Percentiles rank a stretch among this genome's conserved stretches.
phyloP scores from a whole-genome alignment of 2,888 invertebrate genomes.

The Drosophila nigritarsus region DNA sequence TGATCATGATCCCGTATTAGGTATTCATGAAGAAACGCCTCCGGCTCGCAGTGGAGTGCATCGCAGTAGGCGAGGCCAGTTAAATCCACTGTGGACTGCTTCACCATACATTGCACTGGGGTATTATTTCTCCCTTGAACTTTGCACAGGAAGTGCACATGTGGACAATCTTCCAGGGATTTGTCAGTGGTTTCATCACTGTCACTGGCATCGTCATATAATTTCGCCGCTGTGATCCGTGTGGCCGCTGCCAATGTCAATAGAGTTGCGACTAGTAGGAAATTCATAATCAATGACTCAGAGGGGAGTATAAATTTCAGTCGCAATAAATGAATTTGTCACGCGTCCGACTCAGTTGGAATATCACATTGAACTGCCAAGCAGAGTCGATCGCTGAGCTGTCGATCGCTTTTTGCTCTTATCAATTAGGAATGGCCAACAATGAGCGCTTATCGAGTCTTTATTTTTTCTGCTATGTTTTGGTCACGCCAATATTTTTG shows the following conservation, averaged over 20 bases:
- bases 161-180: slow-evolving; percentile 17
- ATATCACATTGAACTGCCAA: slow-evolving; percentile 46
- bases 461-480: slow-evolving; percentile 1
- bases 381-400: slow-evolving; percentile 9
- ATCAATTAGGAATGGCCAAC: slow-evolving; percentile 39
- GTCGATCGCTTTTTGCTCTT: slow-evolving; percentile 24
- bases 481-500: slow-evolving; percentile 7
- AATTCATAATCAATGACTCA: slow-evolving; percentile 64
- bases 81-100: no score
- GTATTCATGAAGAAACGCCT: slow-evolving; percentile 60
- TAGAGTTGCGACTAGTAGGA: slow-evolving; percentile 12
- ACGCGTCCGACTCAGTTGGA: slow-evolving; percentile 42
- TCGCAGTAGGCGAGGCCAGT: slow-evolving; percentile 38
- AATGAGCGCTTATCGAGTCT: slow-evolving; percentile 50
- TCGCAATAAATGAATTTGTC: slow-evolving; percentile 3
- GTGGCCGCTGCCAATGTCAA: slow-evolving; percentile 30
- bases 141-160: slow-evolving; percentile 21
- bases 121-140: background rate
- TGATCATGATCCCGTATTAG: slow-evolving; percentile 57
- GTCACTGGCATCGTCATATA: background rate
- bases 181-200: slow-evolving; percentile 6
- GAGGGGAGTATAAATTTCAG: slow-evolving; percentile 6
- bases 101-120: slow-evolving; percentile 7
- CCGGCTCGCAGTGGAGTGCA: slow-evolving; percentile 56
- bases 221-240: background rate